Evolutionary conservation across 2,888 invertebrate genomes (phyloP), one percentile per base, ranked within the genome.

Genomic region (Branchellion lobata): DNA sequence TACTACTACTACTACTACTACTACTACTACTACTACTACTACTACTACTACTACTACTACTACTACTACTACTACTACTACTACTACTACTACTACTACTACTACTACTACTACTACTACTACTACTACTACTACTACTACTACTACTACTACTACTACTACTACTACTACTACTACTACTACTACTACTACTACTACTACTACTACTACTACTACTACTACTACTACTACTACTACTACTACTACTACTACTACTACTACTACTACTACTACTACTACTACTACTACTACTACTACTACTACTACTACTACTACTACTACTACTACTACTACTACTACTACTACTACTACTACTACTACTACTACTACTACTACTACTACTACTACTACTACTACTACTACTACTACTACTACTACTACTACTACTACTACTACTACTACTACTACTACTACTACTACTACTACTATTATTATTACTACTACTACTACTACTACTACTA

Each of bases 261-360:
- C 65, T 65, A 65, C 65, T 65, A 27, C 24, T 65, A 29, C 24
- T n/a, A 29, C 65, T 65, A 65, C n/a, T 65, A 65, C 65, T 65
- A 29, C 65, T 65, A 65, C 29, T 65, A 27, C 65, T 11, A 40
- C 5, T 8, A 40, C 29, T 65, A 29, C 65, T 65, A 29, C 65
- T 65, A 65, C 65, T 65, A 65, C 65, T 65, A 65, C 65, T 27
- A 27, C 24, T 27, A n/a, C 65, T 27, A 65, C 65, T 65, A 29
- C 65, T 65, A 65, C 65, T 65, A 65, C 65, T 65, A 65, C 65
- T 65, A 65, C 65, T 65, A 65, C 65, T 65, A 65, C 65, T 65
- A 65, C 65, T 65, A 65, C 65, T 65, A 65, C 65, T 65, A 27
- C 65, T 65, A 65, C 65, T 65, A 65, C 65, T 65, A 65, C 65